Conservation (phyloP, 1,140 invertebrate genomes). For the Oryctes rhinoceros region DNA sequence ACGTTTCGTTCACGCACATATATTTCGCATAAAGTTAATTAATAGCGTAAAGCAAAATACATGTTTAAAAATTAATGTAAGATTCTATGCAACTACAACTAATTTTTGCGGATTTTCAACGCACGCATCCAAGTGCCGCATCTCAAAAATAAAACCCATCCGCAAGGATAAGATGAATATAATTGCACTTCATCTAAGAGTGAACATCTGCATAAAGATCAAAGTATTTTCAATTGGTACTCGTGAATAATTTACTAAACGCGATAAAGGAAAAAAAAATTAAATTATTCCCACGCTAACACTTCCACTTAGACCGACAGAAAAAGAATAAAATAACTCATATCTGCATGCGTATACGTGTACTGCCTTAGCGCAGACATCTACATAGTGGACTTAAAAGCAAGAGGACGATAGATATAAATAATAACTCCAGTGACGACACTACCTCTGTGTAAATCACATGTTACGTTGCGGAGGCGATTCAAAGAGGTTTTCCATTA, state of each 20-base stretch:
- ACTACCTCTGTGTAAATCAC: not conserved
- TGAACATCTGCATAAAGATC: not conserved
- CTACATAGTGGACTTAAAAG: not conserved
- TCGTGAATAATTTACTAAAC: not conserved
- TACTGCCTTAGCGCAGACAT: not conserved
- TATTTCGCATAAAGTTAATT: no score
- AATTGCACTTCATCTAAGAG: no score
- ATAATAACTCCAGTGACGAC: not conserved
- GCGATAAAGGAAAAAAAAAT: not conserved
- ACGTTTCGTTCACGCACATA: no score
- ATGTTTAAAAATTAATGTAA: no score
- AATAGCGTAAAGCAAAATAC: no score
- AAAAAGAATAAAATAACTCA: not conserved
- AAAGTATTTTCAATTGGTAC: not conserved
- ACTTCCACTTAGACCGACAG: not conserved
- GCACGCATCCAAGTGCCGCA: no score
- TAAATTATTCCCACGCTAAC: not conserved
- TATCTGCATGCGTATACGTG: not conserved
- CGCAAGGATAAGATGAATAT: no score
- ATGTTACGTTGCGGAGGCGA: not conserved
- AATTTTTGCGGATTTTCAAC: no score
- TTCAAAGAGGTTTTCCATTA: slow-evolving; percentile 25
- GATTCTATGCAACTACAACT: no score
- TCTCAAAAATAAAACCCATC: no score
- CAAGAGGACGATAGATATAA: not conserved